Percentiles rank a stretch among this genome's conserved stretches.
phyloP scores from a whole-genome alignment of 2,888 invertebrate genomes.

The Cheilosia vulpina region DNA sequence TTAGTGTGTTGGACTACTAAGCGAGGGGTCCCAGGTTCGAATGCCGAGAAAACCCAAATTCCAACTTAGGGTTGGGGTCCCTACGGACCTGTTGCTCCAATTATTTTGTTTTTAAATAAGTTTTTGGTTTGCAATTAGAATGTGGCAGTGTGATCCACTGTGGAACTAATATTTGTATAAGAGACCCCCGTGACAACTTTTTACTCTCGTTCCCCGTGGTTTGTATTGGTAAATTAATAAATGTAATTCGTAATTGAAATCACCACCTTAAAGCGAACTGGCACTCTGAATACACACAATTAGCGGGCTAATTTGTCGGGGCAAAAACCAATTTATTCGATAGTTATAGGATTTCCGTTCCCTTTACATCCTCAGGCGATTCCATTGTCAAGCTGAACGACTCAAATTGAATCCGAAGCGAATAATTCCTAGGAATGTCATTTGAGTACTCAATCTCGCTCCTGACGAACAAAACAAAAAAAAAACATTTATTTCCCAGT shows the following conservation, averaged over 20 bases:
- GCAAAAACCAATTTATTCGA: conserved; percentile 70
- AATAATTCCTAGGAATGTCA: conserved; percentile 59
- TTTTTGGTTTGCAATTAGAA: no score
- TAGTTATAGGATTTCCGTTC: conserved; percentile 48
- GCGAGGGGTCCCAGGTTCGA: no score
- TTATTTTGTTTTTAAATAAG: no score
- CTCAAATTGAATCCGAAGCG: conserved; percentile 37
- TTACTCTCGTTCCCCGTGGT: no score
- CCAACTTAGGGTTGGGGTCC: no score
- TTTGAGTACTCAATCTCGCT: conserved; percentile 57
- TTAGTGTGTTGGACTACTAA: no score
- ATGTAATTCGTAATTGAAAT: not conserved
- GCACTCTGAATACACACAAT: conserved; percentile 43
- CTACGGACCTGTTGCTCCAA: no score
- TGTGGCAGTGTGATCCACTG: no score
- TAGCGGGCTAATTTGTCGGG: conserved; percentile 64
- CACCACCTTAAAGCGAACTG: not conserved
- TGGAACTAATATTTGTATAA: no score
- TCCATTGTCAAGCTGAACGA: conserved; percentile 56
- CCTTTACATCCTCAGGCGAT: conserved; percentile 23
- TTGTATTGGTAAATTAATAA: not conserved
- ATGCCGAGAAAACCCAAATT: no score
- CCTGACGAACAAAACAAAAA: conserved; percentile 6
- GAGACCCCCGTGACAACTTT: no score
- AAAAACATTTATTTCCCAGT: conserved; percentile 46